Evolutionary conservation across 1,140 invertebrate species (phyloP).

Genomic region (Elymnias hypermnestra): DNA sequence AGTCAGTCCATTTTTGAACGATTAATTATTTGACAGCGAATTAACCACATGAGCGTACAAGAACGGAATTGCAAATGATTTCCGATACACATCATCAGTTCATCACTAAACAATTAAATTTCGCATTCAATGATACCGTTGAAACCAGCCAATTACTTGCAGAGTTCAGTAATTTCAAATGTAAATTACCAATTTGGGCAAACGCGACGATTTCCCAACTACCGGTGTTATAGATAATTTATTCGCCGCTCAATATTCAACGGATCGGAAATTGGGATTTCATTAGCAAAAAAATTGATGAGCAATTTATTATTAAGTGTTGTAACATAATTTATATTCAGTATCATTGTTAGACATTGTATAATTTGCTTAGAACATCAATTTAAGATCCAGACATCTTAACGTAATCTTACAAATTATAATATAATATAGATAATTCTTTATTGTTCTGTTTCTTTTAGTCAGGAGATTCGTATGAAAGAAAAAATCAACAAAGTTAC

Average conservation of each 20-base stretch:
- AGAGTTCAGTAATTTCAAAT: slow-evolving; percentile 45
- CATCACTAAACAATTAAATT: slow-evolving; percentile 19
- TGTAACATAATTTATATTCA: too few relatives aligned
- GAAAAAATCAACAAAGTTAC: too few relatives aligned
- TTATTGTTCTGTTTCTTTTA: too few relatives aligned
- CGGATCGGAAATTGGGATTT: slow-evolving; percentile 29
- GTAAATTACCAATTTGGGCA: slow-evolving; percentile 57
- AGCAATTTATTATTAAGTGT: slow-evolving; percentile 12
- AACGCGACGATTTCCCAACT: slow-evolving; percentile 48
- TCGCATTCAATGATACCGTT: slow-evolving; percentile 13
- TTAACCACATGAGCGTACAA: too few relatives aligned
- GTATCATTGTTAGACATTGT: too few relatives aligned
- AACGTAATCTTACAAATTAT: too few relatives aligned
- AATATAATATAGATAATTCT: too few relatives aligned
- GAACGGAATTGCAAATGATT: not conserved
- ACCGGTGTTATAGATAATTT: slow-evolving; percentile 50
- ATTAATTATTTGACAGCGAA: too few relatives aligned
- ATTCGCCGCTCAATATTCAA: slow-evolving; percentile 48
- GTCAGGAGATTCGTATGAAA: too few relatives aligned
- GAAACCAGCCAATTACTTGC: slow-evolving; percentile 20
- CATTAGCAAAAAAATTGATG: slow-evolving; percentile 23
- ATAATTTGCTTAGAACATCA: too few relatives aligned
- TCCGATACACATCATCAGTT: slow-evolving; percentile 4
- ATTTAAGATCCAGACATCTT: too few relatives aligned
- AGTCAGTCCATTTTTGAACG: too few relatives aligned